phyloP scores from a whole-genome alignment of 2,797 vertebrate species.

The Helicolenus hilgendorfi region DNA sequence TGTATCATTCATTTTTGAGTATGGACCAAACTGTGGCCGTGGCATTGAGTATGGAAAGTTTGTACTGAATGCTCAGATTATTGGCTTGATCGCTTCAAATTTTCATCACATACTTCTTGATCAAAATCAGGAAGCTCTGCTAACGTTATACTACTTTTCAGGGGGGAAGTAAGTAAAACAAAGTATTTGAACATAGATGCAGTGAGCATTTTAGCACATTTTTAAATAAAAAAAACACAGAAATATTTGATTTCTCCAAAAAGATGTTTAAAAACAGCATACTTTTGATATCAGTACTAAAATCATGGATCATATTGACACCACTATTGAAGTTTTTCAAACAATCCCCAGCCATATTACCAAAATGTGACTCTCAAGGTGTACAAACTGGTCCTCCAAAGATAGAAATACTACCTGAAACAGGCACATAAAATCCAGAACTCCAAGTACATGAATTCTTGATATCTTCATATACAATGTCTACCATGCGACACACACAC shows the following conservation, averaged over 20 bases:
- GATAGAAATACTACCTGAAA: conserved; percentile 2
- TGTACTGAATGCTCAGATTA: neutral
- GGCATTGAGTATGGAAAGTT: neutral
- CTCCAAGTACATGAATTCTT: neutral
- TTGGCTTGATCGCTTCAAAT: neutral
- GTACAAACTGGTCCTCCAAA: neutral
- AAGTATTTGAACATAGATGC: neutral
- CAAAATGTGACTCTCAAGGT: neutral
- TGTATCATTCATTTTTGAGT: neutral
- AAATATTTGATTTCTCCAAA: too few species aligned
- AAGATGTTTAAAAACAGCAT: neutral
- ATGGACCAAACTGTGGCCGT: neutral
- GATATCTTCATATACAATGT: conserved; percentile 5
- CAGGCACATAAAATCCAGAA: neutral
- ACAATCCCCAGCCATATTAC: neutral
- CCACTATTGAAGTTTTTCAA: neutral
- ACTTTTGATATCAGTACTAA: neutral
- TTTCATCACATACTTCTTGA: neutral
- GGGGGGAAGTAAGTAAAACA: too few species aligned
- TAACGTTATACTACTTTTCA: too few species aligned
- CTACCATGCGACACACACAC: conserved; percentile 10
- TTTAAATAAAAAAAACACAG: too few species aligned
- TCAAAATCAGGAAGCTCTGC: neutral
- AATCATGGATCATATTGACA: neutral
- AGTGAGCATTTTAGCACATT: neutral